These are phyloP conservation scores for Campylorhamphus procurvoides DNA, from an alignment of 2,113 vertebrate species.

Conservation along the genomic window DNA sequence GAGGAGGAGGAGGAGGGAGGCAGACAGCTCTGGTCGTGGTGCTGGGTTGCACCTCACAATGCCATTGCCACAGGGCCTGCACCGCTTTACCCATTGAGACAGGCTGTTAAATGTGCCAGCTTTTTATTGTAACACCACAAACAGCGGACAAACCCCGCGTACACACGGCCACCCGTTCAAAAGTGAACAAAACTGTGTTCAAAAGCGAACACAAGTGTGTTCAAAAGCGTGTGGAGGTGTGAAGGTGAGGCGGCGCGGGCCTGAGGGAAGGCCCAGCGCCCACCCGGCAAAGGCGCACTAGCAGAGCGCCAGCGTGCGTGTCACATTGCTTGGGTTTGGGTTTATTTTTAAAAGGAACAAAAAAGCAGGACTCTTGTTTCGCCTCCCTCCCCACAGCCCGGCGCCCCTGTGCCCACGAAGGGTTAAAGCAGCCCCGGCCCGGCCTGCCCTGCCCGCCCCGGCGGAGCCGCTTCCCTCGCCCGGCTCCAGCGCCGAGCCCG, in stretches of 20 bases:
- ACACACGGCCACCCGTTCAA: accelerated
- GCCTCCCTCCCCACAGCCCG: neutral
- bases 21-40: neutral
- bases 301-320: too few relatives aligned
- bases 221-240: too few relatives aligned
- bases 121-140: neutral
- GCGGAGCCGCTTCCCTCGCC: conserved; percentile 40
- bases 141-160: accelerated
- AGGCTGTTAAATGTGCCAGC: neutral
- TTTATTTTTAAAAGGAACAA: neutral
- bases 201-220: too few relatives aligned
- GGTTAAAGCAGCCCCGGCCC: neutral
- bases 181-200: neutral
- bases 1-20: neutral
- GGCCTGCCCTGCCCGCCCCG: neutral
- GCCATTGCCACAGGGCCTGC: neutral
- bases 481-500: conserved; percentile 22
- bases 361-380: neutral
- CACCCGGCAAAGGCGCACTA: neutral
- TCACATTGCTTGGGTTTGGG: neutral
- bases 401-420: neutral
- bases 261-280: neutral
- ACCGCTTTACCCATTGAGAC: neutral
- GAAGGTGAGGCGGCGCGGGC: too few relatives aligned
- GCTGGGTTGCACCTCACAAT: neutral